Conservation (phyloP, 2,888 invertebrate species). For the Boloria selene region DNA sequence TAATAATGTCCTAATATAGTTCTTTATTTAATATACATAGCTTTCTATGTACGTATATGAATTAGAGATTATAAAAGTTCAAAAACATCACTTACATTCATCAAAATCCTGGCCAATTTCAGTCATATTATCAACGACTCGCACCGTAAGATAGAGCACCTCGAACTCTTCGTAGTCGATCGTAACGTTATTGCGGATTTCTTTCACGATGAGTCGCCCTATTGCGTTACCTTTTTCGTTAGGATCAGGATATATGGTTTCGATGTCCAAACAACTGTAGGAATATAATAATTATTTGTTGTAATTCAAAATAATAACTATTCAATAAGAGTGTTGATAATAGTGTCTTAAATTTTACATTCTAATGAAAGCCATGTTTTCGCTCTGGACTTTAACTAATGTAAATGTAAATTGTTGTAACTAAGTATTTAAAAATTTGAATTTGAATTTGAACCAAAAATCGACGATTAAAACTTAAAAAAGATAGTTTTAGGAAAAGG, state of each 20-base stretch:
- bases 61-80: background rate
- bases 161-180: slow-evolving; percentile 84
- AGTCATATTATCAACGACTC: slow-evolving; percentile 77
- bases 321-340: too few relatives aligned
- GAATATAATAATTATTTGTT: background rate
- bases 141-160: slow-evolving; percentile 78
- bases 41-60: background rate
- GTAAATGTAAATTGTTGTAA: too few relatives aligned
- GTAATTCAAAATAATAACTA: too few relatives aligned
- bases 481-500: too few relatives aligned
- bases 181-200: slow-evolving; percentile 64
- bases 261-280: slow-evolving; percentile 70
- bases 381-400: too few relatives aligned
- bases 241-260: slow-evolving; percentile 59
- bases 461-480: too few relatives aligned
- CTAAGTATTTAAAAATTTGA: too few relatives aligned
- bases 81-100: slow-evolving; percentile 66
- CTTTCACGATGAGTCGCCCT: slow-evolving; percentile 63
- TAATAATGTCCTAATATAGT: too few relatives aligned
- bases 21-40: too few relatives aligned
- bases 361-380: too few relatives aligned
- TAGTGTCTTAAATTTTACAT: too few relatives aligned
- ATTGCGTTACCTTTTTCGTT: slow-evolving; percentile 54
- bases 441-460: too few relatives aligned
- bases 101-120: slow-evolving; percentile 69